Evolutionary conservation across 2,113 vertebrate species (phyloP).

Genomic region (Mesitornis unicolor): DNA sequence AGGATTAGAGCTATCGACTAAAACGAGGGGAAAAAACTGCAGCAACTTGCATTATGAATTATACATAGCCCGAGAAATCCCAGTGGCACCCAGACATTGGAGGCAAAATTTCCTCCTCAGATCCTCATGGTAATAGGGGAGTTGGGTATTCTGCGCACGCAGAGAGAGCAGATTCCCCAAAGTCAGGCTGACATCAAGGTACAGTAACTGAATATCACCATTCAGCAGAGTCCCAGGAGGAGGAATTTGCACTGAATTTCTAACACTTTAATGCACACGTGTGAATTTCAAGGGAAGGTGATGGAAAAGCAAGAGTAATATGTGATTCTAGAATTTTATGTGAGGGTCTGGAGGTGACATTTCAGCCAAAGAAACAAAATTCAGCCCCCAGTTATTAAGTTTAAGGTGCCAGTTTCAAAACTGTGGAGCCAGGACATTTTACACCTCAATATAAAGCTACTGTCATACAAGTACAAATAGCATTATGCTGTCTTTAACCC

Average conservation of each 20-base stretch:
- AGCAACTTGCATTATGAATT: not conserved
- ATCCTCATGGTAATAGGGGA: not conserved
- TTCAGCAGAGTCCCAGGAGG: not conserved
- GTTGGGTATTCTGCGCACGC: not conserved
- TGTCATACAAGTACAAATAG: not conserved
- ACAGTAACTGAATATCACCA: not conserved
- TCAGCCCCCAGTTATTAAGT: not conserved
- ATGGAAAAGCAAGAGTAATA: not conserved
- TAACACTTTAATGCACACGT: not conserved
- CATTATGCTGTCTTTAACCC: not conserved
- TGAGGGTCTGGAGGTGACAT: not conserved
- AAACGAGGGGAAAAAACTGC: not conserved
- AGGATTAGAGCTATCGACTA: not conserved
- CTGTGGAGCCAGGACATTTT: not conserved
- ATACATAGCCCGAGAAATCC: conserved; percentile 2
- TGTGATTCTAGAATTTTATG: not conserved
- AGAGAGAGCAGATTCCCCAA: not conserved
- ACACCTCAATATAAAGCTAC: not conserved
- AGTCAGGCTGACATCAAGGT: conserved; percentile 35
- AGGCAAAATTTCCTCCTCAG: not conserved
- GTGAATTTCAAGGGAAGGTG: not conserved
- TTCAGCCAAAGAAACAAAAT: not conserved
- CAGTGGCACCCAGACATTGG: not conserved
- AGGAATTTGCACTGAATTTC: not conserved
- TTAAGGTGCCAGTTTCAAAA: not conserved